These are phyloP conservation scores for Orestias chungarensis DNA, from an alignment of 2,797 vertebrate genomes.

Conservation along the genomic window DNA sequence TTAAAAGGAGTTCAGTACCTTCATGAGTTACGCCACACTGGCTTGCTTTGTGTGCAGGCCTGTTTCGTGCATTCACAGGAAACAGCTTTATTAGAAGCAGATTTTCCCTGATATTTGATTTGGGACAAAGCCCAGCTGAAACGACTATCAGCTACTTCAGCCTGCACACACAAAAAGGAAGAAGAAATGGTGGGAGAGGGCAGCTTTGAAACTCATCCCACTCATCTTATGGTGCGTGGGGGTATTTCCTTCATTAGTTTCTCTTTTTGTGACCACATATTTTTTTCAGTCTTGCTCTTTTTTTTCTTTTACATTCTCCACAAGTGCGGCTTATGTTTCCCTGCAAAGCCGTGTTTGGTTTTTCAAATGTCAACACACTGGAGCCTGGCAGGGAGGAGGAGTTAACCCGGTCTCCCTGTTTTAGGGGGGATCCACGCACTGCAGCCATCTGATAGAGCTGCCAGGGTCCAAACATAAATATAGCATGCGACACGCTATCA, in stretches of 20 bases:
- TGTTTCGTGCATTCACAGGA: constrained; percentile 86
- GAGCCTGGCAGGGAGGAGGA: constrained; percentile 55
- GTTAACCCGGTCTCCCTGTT: constrained; percentile 35
- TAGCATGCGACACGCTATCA: constrained; percentile 51
- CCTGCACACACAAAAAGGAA: constrained; percentile 37
- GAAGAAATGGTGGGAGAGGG: constrained; percentile 40
- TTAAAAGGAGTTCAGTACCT: constrained; percentile 49
- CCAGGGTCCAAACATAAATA: constrained; percentile 70
- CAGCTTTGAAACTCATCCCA: constrained; percentile 75
- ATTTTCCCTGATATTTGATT: constrained; percentile 78
- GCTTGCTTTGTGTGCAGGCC: constrained; percentile 80
- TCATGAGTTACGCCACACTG: constrained; percentile 50
- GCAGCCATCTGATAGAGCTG: constrained; percentile 46
- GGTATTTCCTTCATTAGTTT: constrained; percentile 64
- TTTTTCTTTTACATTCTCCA: constrained; percentile 35
- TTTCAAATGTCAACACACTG: constrained; percentile 75
- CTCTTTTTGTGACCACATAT: constrained; percentile 55
- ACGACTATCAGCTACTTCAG: constrained; percentile 65
- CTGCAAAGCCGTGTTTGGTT: constrained; percentile 67
- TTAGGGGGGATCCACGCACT: constrained; percentile 34
- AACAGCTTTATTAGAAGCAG: constrained; percentile 87
- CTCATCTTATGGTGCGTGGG: constrained; percentile 60
- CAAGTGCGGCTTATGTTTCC: constrained; percentile 62
- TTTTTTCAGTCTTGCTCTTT: constrained; percentile 28
- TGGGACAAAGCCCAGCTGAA: constrained; percentile 69